Conservation (phyloP, 2,113 vertebrate genomes). For the Pelvicachromis taeniatus region DNA sequence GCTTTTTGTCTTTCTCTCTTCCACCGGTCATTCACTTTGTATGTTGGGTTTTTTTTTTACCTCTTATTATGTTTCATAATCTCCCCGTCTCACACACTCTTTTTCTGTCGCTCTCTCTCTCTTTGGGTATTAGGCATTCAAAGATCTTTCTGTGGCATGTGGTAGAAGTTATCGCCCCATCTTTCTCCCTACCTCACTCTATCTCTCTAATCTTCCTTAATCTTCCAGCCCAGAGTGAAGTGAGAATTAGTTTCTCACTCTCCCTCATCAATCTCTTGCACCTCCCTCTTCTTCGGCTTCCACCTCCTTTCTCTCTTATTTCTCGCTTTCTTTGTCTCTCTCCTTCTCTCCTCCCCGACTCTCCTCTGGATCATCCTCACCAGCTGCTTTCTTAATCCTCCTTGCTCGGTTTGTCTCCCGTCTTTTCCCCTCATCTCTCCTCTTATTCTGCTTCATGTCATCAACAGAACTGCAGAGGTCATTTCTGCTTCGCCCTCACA, state of each 20-base stretch:
- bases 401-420: constrained; percentile 41
- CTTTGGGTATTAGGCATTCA: constrained; percentile 67
- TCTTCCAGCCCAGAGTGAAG: constrained; percentile 75
- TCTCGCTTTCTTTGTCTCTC: not conserved
- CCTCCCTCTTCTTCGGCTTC: constrained; percentile 42
- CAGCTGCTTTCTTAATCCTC: constrained; percentile 63
- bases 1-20: constrained; percentile 13
- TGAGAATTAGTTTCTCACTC: constrained; percentile 79
- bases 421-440: constrained; percentile 4
- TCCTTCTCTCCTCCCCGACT: not conserved
- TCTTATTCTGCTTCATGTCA: constrained; percentile 30
- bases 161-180: constrained; percentile 71
- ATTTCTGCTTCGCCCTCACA: constrained; percentile 8
- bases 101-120: constrained; percentile 29
- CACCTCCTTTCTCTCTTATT: constrained; percentile 12
- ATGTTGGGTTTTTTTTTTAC: not conserved
- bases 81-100: constrained; percentile 2
- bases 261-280: constrained; percentile 72
- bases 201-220: constrained; percentile 76
- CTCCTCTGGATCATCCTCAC: constrained; percentile 43
- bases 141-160: constrained; percentile 66
- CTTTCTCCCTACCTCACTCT: constrained; percentile 59
- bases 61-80: constrained; percentile 33
- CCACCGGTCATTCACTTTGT: not conserved
- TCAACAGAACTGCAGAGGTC: constrained; percentile 52